Percentiles rank a stretch among this genome's conserved stretches.
Conservation (phyloP, 2,888 invertebrate genomes). For the Eupeodes latifasciatus region DNA sequence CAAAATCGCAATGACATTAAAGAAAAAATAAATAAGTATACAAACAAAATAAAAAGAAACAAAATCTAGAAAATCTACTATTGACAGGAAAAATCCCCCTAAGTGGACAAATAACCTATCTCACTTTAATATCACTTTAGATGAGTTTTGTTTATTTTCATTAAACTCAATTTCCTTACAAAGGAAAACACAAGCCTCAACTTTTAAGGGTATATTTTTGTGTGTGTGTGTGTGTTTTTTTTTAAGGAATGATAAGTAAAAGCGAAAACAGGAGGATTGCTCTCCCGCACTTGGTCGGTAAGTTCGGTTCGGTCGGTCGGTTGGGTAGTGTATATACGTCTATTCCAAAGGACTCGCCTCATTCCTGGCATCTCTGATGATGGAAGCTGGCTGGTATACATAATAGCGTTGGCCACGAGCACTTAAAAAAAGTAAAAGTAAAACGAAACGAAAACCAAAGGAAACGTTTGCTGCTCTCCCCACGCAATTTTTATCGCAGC, state of each 20-base stretch:
- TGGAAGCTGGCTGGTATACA: too few relatives aligned
- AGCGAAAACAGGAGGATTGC: constrained; percentile 15
- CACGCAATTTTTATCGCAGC: constrained; percentile 48
- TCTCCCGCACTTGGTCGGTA: neutral
- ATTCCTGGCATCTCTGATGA: neutral
- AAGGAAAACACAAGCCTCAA: constrained; percentile 55
- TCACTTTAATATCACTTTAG: constrained; percentile 63
- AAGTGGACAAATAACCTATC: constrained; percentile 50
- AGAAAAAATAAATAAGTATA: neutral
- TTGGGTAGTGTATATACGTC: too few relatives aligned
- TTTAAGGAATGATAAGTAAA: constrained; percentile 56
- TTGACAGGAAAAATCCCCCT: constrained; percentile 27
- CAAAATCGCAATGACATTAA: constrained; percentile 34
- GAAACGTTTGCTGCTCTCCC: constrained; percentile 16
- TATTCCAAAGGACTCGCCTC: neutral
- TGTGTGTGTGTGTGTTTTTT: neutral
- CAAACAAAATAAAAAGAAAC: neutral
- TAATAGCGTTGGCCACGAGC: constrained; percentile 54
- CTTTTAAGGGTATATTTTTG: constrained; percentile 37
- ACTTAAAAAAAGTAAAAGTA: constrained; percentile 47
- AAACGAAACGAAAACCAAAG: constrained; percentile 1
- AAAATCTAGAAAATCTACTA: constrained; percentile 22
- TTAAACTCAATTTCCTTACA: constrained; percentile 64
- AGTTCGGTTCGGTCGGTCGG: too few relatives aligned
- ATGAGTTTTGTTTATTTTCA: constrained; percentile 67